Base-by-base conservation (phyloP, 37 sponge, comb jelly and placozoan genomes). In the Tethya wilhelma region DNA sequence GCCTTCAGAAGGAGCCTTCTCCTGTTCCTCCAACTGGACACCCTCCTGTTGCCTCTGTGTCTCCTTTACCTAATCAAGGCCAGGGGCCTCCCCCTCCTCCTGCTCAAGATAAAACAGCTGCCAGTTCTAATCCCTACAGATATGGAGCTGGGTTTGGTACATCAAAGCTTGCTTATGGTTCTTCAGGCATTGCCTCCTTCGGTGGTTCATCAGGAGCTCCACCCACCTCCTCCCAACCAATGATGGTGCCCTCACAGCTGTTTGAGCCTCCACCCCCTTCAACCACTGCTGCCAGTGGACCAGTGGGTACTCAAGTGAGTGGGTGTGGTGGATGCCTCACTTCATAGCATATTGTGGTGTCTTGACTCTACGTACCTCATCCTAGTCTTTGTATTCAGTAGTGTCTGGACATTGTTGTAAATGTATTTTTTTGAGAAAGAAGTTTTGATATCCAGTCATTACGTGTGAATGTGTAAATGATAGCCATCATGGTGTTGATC, bases 101-200 rank as follows among this genome's bases (percentile, higher is more conserved):
- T n/a, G 2, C 45, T 25, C 17, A 31, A 53, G 37, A 6, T 2
- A 8, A 26, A 53, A 11, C 74, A 46, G 74, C 58, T 8, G 38
- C 58, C 30, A 28, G 44, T 29, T 59, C 58, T 26, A 80, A 80
- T 40, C 81, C 81, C 9, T 80, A 69, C 41, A 59, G 81, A 19
- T 58, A 71, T 3, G 81, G 81, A 37, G 5, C 67, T 25, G 56
- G 57, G 8, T 20, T 59, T 41, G 81, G 71, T 9, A 9, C 57
- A 26, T 71, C 44, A 41, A 80, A 70, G 71, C 69, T 41, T 19
- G 71, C 71, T 4, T 70, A 80, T 58, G 79, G 67, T 25, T 32
- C 33, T 22, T 77, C 78, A 3, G 78, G 78, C 1, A 77, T 77
- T 26, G 78, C 78, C 1, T 77, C 78, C 22, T 77, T 64, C 40